A percentile compares a stretch with the other conserved stretches of the same genome.
Conservation (phyloP, 2,888 invertebrate genomes). For the Melikaiella ostensackeni region DNA sequence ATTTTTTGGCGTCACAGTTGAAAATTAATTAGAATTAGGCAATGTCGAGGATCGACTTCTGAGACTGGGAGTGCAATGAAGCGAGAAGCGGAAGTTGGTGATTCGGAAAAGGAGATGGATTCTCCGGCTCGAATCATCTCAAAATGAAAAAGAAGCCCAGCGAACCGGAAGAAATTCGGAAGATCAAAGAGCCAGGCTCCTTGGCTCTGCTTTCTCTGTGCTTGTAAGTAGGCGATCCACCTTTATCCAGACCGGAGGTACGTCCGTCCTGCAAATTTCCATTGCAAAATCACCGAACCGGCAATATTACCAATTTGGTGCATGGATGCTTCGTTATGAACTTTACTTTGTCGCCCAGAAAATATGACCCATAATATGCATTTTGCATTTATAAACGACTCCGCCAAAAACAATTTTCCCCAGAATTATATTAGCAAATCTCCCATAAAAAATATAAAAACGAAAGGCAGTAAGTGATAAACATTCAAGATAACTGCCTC, state of each 20-base stretch:
- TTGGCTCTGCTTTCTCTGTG: constrained; percentile 19
- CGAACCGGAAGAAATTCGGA: constrained; percentile 58
- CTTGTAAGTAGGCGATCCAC: constrained; percentile 30
- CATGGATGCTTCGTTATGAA: neutral
- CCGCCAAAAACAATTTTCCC: neutral
- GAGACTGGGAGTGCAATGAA: neutral
- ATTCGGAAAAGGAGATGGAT: constrained; percentile 38
- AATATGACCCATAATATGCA: neutral
- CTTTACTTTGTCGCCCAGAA: constrained; percentile 45
- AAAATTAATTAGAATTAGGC: constrained; percentile 22
- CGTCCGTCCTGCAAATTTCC: constrained; percentile 55
- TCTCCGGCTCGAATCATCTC: constrained; percentile 44
- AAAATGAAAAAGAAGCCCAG: constrained; percentile 58
- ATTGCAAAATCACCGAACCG: constrained; percentile 51
- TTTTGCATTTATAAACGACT: neutral
- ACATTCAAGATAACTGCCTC: neutral
- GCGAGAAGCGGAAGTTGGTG: constrained; percentile 27
- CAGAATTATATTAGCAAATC: constrained; percentile 36
- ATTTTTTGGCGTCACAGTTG: neutral
- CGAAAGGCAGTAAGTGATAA: neutral
- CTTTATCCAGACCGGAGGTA: constrained; percentile 37
- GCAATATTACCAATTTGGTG: constrained; percentile 54
- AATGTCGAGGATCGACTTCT: constrained; percentile 5
- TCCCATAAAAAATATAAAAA: constrained; percentile 40
- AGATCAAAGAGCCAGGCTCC: constrained; percentile 60